These are phyloP conservation scores for Drosophila melanogaster DNA, from an alignment of 1,140 invertebrate species.

Conservation along the genomic window DNA sequence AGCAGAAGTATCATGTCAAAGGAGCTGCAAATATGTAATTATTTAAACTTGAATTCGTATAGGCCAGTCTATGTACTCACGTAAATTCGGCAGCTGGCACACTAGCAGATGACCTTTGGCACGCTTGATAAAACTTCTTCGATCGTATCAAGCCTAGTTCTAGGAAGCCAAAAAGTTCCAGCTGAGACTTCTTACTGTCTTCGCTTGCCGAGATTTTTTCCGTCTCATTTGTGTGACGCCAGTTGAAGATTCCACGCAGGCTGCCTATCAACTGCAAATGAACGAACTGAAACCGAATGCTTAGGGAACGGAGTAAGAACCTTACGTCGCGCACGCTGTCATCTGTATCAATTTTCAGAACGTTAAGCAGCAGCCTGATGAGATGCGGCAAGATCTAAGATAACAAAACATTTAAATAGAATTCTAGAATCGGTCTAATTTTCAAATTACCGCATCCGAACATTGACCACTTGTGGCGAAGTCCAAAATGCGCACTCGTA, in stretches of 20 bases:
- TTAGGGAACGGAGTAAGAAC: background rate
- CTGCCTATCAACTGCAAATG: constrained; percentile 60
- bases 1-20: constrained; percentile 85
- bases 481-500: constrained; percentile 62
- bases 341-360: constrained; percentile 69
- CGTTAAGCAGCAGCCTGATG: constrained; percentile 70
- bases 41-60: background rate
- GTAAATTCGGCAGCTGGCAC: constrained; percentile 51
- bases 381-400: constrained; percentile 62
- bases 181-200: constrained; percentile 54
- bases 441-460: constrained; percentile 40
- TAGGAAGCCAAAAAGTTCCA: constrained; percentile 69
- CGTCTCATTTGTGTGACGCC: constrained; percentile 21
- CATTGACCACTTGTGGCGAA: constrained; percentile 70
- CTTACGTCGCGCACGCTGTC: constrained; percentile 65
- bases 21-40: constrained; percentile 58
- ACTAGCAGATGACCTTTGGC: constrained; percentile 62
- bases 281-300: background rate
- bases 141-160: constrained; percentile 69
- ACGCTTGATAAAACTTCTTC: constrained; percentile 72
- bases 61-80: constrained; percentile 7
- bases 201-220: constrained; percentile 13
- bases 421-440: background rate
- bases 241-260: constrained; percentile 71
- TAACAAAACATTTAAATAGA: background rate